phyloP scores from a whole-genome alignment of 2,113 vertebrate species.

The Phoxinus phoxinus region DNA sequence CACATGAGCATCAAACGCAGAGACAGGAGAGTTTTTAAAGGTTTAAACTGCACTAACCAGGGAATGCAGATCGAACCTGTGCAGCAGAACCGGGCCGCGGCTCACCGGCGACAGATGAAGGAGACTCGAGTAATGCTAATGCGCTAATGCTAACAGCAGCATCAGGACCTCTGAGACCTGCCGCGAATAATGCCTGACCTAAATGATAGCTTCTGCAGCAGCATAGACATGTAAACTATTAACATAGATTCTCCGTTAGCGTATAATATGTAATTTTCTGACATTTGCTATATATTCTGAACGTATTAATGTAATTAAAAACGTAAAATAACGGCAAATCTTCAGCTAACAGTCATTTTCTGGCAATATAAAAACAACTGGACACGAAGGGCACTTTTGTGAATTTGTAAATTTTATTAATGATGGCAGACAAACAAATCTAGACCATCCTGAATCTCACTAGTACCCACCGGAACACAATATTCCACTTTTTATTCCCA shows the following conservation, averaged over 20 bases:
- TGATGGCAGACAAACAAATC: constrained; percentile 16
- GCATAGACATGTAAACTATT: not conserved
- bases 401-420: constrained; percentile 25
- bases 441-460: not conserved
- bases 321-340: no score
- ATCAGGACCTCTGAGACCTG: not conserved
- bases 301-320: no score
- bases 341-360: no score
- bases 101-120: not conserved
- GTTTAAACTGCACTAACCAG: not conserved
- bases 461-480: not conserved
- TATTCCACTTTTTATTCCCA: not conserved
- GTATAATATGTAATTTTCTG: no score
- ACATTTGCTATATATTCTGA: no score
- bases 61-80: not conserved
- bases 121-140: not conserved
- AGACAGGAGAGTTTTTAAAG: not conserved
- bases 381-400: not conserved
- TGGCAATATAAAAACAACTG: no score
- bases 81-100: not conserved
- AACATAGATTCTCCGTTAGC: no score
- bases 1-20: not conserved
- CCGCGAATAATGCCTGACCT: not conserved
- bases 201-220: not conserved
- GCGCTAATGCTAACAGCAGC: not conserved